A percentile compares a stretch with the other conserved stretches of the same genome.
Evolutionary conservation across 2,797 vertebrate species (phyloP).

Genomic region (Uromys caudimaculatus): DNA sequence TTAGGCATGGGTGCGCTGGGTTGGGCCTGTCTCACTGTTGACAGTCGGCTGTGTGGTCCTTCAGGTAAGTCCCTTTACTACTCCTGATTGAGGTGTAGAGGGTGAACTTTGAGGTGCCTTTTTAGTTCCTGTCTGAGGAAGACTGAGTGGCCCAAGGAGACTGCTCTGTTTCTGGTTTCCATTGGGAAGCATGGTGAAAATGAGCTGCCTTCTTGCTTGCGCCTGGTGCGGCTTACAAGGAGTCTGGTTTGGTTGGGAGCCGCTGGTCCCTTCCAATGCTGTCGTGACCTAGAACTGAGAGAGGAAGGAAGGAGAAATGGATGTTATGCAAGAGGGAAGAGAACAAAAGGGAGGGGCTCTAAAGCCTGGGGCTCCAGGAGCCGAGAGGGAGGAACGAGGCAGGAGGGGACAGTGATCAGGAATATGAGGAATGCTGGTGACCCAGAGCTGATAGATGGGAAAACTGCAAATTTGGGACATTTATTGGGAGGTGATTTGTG

Average conservation of each 20-base stretch:
- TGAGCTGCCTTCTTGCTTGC: background rate
- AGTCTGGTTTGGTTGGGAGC: background rate
- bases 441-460: background rate
- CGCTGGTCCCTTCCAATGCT: background rate
- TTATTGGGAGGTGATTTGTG: background rate
- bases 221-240: background rate
- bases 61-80: conserved; percentile 17
- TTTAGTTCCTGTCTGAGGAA: background rate
- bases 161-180: background rate
- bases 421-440: background rate
- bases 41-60: background rate
- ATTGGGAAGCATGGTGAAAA: background rate
- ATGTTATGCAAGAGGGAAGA: background rate
- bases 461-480: too few species aligned
- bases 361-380: background rate
- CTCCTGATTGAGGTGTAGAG: background rate
- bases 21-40: background rate
- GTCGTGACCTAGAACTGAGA: background rate
- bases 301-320: background rate
- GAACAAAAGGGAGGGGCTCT: background rate
- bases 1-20: background rate
- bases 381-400: background rate
- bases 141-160: background rate
- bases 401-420: too few species aligned
- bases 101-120: background rate